These are phyloP conservation scores for Platycnemis pennipes DNA, from an alignment of 2,888 invertebrate genomes.

Conservation along the genomic window DNA sequence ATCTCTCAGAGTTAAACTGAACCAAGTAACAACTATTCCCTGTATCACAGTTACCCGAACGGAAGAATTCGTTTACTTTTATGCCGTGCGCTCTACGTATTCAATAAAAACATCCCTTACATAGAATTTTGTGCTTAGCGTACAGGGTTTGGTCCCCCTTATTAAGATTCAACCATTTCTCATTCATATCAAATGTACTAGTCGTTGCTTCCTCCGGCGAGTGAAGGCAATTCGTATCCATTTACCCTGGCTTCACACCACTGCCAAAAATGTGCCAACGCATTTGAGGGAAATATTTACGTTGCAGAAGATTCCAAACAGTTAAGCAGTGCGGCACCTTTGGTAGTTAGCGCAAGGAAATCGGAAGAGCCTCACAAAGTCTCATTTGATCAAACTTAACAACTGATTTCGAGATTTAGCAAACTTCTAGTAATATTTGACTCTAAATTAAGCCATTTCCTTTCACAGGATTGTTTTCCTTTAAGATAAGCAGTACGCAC, in stretches of 20 bases:
- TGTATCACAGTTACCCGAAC: not conserved
- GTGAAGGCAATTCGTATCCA: not conserved
- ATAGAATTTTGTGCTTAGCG: not conserved
- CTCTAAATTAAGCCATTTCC: not conserved
- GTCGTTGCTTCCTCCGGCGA: not conserved
- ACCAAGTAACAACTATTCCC: not conserved
- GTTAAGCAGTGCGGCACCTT: not conserved
- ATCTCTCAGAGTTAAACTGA: not conserved
- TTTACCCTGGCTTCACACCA: not conserved
- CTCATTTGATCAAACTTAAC: not conserved
- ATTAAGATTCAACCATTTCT: constrained; percentile 1
- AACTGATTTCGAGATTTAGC: not conserved
- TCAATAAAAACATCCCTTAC: not conserved
- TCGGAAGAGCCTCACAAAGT: not conserved
- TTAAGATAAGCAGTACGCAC: not conserved
- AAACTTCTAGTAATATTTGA: not conserved
- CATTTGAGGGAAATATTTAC: not conserved
- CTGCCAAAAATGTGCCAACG: not conserved
- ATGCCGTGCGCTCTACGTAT: not conserved
- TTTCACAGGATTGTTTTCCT: not conserved
- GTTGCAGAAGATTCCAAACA: not conserved
- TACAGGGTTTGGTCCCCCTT: constrained; percentile 26
- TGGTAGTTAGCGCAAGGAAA: not conserved
- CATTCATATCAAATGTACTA: not conserved
- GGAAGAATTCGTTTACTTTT: not conserved